These are phyloP conservation scores for Chydorus sphaericus DNA, from an alignment of 2,888 invertebrate species.

Conservation along the genomic window DNA sequence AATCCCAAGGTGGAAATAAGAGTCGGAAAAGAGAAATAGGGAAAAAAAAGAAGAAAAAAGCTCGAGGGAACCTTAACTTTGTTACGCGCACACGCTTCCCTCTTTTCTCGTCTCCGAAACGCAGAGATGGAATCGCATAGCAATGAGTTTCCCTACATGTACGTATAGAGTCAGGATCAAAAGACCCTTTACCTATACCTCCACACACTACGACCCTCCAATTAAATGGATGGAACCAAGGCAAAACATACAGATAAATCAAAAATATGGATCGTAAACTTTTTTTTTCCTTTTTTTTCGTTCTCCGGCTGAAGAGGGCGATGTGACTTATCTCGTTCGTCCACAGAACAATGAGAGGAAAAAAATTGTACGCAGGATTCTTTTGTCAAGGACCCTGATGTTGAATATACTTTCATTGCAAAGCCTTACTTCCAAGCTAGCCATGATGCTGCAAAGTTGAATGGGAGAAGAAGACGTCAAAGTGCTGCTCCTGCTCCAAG, in stretches of 20 bases:
- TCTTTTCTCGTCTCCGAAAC: background rate
- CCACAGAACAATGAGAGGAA: too few species aligned
- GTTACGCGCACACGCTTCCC: slow-evolving; percentile 6
- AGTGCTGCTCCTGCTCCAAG: too few species aligned
- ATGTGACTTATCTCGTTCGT: background rate
- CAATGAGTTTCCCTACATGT: background rate
- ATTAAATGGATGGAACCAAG: too few species aligned
- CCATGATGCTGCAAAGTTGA: too few species aligned
- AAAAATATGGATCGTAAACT: background rate
- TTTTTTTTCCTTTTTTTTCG: background rate
- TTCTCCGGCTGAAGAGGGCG: background rate
- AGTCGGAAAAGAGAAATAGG: background rate
- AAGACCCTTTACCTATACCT: too few species aligned
- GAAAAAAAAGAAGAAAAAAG: background rate
- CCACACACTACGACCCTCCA: too few species aligned
- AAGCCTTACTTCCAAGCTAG: too few species aligned
- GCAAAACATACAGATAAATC: too few species aligned
- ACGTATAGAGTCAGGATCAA: background rate
- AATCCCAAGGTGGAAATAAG: slow-evolving; percentile 4
- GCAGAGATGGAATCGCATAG: slow-evolving; percentile 1
- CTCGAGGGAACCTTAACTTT: slow-evolving; percentile 4
- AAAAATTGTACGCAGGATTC: too few species aligned
- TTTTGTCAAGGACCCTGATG: too few species aligned
- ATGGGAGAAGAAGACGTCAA: too few species aligned
- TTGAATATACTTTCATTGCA: too few species aligned